phyloP scores from a whole-genome alignment of 2,888 invertebrate genomes.

The Iphiclides podalirius region DNA sequence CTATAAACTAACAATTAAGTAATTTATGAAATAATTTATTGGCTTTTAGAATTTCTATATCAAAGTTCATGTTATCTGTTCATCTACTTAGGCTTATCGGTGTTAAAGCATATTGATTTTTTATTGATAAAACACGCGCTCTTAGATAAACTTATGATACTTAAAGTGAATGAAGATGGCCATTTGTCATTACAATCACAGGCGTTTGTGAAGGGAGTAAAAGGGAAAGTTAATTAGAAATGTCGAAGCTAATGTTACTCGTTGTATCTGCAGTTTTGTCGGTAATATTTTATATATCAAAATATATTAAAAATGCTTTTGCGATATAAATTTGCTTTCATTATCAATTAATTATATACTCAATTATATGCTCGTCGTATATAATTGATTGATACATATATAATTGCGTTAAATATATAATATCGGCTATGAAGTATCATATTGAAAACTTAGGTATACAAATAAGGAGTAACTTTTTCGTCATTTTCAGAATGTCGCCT shows the following conservation, averaged over 20 bases:
- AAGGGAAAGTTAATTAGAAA: not conserved
- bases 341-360: too few relatives aligned
- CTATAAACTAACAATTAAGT: too few relatives aligned
- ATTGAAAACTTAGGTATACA: not conserved
- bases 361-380: too few relatives aligned
- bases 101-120: slow-evolving; percentile 1
- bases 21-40: too few relatives aligned
- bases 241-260: not conserved
- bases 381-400: too few relatives aligned
- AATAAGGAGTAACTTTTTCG: not conserved
- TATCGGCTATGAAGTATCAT: too few relatives aligned
- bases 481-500: slow-evolving; percentile 20
- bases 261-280: slow-evolving; percentile 1
- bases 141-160: slow-evolving; percentile 1
- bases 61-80: too few relatives aligned
- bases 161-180: slow-evolving; percentile 1
- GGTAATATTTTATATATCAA: slow-evolving; percentile 4
- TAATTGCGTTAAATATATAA: too few relatives aligned
- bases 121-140: slow-evolving; percentile 10
- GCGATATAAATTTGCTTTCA: too few relatives aligned
- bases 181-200: not conserved
- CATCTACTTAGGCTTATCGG: not conserved
- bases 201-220: not conserved
- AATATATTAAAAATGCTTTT: too few relatives aligned
- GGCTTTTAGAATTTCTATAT: too few relatives aligned